Conservation (phyloP, 2,113 vertebrate species). For the Octodon degus region DNA sequence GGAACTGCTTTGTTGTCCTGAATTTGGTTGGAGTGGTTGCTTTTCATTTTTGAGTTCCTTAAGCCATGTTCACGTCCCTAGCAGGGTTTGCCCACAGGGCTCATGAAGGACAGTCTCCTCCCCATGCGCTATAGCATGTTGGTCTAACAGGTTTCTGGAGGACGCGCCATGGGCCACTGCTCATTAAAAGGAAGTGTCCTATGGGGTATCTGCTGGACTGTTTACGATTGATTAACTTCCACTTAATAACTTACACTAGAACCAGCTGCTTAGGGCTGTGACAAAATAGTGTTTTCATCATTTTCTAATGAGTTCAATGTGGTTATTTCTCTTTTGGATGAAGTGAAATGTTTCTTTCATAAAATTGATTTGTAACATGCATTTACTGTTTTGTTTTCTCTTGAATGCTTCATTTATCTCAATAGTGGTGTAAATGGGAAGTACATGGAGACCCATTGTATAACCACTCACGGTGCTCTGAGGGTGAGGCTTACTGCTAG, state of each 20-base stretch:
- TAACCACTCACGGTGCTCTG: background rate
- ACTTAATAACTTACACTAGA: slow-evolving; percentile 51
- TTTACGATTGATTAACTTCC: slow-evolving; percentile 56
- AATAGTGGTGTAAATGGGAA: slow-evolving; percentile 25
- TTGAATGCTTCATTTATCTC: slow-evolving; percentile 68
- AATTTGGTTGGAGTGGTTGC: background rate
- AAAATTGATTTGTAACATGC: slow-evolving; percentile 46
- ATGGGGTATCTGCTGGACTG: background rate
- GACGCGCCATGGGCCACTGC: background rate
- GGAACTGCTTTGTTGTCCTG: background rate
- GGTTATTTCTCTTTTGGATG: slow-evolving; percentile 56
- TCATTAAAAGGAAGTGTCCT: slow-evolving; percentile 20
- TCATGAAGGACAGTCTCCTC: background rate
- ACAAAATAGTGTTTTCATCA: slow-evolving; percentile 60
- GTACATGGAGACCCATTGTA: slow-evolving; percentile 46
- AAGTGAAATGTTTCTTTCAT: slow-evolving; percentile 42
- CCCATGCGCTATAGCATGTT: background rate
- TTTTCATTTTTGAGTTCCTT: background rate
- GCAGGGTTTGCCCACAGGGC: background rate
- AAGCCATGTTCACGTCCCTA: background rate
- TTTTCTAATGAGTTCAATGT: slow-evolving; percentile 69
- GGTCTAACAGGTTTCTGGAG: background rate
- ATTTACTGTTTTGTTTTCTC: slow-evolving; percentile 68
- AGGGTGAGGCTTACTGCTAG: background rate
- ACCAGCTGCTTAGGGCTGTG: background rate